Evolutionary conservation across 2,888 invertebrate genomes (phyloP), one percentile per base, ranked within the genome.

Genomic region (Drosophila fulvimacula): DNA sequence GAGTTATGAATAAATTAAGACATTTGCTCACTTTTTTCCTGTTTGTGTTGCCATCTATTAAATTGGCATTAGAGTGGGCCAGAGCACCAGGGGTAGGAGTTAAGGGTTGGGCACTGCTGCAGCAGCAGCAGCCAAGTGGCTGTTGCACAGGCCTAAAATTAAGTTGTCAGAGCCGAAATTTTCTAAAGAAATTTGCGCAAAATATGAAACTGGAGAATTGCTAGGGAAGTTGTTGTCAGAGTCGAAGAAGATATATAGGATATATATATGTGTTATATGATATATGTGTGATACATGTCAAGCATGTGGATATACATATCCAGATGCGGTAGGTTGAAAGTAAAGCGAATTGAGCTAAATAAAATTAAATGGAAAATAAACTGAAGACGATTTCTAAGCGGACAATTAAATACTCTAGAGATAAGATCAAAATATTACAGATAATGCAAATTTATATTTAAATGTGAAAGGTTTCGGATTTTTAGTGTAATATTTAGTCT

Each of bases 1-100:
- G 36, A 69, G 74, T 84, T 87, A 91, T 91, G 91, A 90, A 91
- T 91, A 91, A 91, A 91, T 91, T 91, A 90, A 91, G 89, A 90
- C 82, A 88, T 81, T 83, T 77, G 91, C 89, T 88, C 90, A 82
- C 79, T 90, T 89, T 27, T 71, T 71, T 65, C 56, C 30, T 57
- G 61, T 62, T 72, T 77, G 56, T 65, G 44, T 67, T 68, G 48
- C 60, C 81, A 76, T 79, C 86, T 90, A 90, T 91, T 90, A 91
- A 91, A 88, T 89, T 89, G 86, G 87, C 90, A 91, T 91, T 91
- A 91, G 78, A 82, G 79, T 67, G 81, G 27, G 17, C 32, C 24
- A 30, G 6, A 7, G 42, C 27, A 38, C 27, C 17, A 44, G 42
- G 1, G 19, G 21, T 39, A 27, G 17, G 11, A 19, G 6, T 7